Base-by-base conservation (phyloP, 2,888 invertebrate genomes). In the Oligia fasciuncula region DNA sequence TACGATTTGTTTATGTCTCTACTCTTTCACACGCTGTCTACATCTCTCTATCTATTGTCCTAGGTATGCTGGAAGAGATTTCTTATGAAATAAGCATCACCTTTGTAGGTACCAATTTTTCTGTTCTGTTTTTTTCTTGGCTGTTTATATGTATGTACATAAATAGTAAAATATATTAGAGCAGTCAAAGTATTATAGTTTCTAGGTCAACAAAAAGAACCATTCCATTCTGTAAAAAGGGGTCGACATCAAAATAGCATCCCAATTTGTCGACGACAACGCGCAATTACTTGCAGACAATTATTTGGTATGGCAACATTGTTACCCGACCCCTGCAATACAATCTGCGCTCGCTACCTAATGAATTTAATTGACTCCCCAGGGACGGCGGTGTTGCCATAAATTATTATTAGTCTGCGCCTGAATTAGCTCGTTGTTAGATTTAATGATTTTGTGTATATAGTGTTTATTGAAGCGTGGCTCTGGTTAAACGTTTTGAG, bases 301-400 rank as follows among this genome's bases (percentile, higher is more conserved):
- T 89, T 84, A 88, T 89, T 84, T 65, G 81, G 80, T 85, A 87
- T 87, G 43, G 86, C 85, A 87, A 85, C 87, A 85, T 75, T 83
- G 89, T 86, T 88, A 90, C 81, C 75, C 80, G 83, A 90, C 88
- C 88, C 90, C 75, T 80, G 85, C 77, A 80, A 81, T 77, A 79
- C 78, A 87, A 86, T 79, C 79, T 81, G 83, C 46, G 72, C 74
- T 75, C 85, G 76, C 90, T 91, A 40, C 40, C 40, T 40, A 91
- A 91, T 91, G 86, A 91, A 91, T 87, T 88, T 91, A 91, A 91
- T 91, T 91, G 90, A 86, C 83, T 90, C 91, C 78, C 85, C 11
- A 40, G 91, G 88, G 91, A 90, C 76, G 51, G 78, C 60, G 57
- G 82, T 84, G 88, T 85, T 85, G 85, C 85, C 82, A 86, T 88